Conservation (phyloP, 2,113 vertebrate species). For the Oryzias melastigma region DNA sequence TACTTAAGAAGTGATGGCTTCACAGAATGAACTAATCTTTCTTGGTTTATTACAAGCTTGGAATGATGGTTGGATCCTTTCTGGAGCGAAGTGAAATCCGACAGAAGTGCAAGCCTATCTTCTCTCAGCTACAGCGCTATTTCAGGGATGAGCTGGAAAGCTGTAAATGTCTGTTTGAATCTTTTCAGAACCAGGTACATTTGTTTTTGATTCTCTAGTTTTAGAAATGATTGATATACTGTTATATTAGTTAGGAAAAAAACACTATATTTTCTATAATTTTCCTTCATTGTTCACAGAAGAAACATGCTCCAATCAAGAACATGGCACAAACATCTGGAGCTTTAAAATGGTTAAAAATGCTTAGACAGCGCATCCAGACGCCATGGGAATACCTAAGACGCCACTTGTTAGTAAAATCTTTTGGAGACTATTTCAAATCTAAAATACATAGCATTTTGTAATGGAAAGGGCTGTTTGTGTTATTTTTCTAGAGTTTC, state of each 20-base stretch:
- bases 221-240: too few species aligned
- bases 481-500: constrained; percentile 54
- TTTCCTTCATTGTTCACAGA: constrained; percentile 57
- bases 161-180: constrained; percentile 75
- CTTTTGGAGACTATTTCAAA: neutral
- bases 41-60: constrained; percentile 64
- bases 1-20: neutral
- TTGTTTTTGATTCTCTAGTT: too few species aligned
- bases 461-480: neutral
- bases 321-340: constrained; percentile 79
- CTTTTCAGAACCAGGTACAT: constrained; percentile 74
- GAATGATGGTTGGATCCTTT: constrained; percentile 79
- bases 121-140: constrained; percentile 72
- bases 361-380: constrained; percentile 75
- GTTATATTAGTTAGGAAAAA: too few species aligned
- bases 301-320: constrained; percentile 70
- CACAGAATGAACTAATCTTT: neutral
- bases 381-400: constrained; percentile 76
- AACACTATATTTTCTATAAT: neutral
- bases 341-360: constrained; percentile 79
- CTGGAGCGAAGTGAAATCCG: constrained; percentile 77
- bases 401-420: constrained; percentile 69
- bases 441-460: too few species aligned
- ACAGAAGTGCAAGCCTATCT: constrained; percentile 80
- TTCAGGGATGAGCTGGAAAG: constrained; percentile 75